Evolutionary conservation across 1,140 invertebrate genomes (phyloP), one percentile per base, ranked within the genome.

Genomic region (Drosophila orosa): DNA sequence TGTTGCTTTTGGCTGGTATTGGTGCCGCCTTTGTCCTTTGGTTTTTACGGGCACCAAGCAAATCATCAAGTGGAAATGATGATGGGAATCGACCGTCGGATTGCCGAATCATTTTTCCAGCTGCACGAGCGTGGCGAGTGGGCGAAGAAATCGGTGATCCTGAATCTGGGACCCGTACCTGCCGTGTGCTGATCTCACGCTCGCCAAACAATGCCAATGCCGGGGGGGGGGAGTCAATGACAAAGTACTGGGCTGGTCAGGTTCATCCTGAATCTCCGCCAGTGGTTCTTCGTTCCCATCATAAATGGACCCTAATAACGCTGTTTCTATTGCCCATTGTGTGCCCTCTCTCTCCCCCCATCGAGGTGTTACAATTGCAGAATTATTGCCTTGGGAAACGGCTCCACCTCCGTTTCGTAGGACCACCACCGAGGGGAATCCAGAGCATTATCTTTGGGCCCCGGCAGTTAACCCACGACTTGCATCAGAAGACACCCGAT

Each of bases 171-270:
- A 65, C 42, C 45, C 60, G 52, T 89, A 83, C 80, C 84, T 84
- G 84, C 84, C 83, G 69, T 89, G 84, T 89, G 84, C 84, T 89
- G 84, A 89, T 89, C 84, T 89, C 84, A 89, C 84, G 84, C 84
- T 89, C 61, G 66, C 76, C 73, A 72, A 78, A 89, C 84, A 89
- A 68, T 68, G 61, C 61, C 65, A 44, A 54, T 42, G 60, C 50
- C 19, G 22, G 45, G 27, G 45, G 62, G 22, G 45, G 27, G 45
- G 62, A 68, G 65, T 68, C 65, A 68, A 84, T 89, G 68, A 72
- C 66, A 78, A 89, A 78, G 77, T 83, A 65, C 83, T 85, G 75
- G 81, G 68, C 72, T 68, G 60, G 65, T 65, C 58, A 50, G 47
- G 47, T 44, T 59, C 47, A 22, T 62, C 33, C 17, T 73, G 65